A percentile compares a stretch with the other conserved stretches of the same genome.
phyloP scores from a whole-genome alignment of 2,888 invertebrate genomes.

The Hanleya hanleyi region DNA sequence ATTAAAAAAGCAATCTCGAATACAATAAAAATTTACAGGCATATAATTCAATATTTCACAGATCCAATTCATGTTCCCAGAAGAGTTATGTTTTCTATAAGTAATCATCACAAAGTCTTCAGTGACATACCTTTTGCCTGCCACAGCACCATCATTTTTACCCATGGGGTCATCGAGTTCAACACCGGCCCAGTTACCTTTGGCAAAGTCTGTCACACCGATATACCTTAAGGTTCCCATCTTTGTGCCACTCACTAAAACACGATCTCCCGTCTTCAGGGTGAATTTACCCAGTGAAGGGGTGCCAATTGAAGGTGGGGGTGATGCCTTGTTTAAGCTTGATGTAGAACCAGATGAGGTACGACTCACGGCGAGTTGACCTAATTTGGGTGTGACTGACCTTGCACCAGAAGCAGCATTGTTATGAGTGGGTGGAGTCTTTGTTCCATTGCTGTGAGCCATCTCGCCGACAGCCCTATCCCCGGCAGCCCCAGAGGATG shows the following conservation, averaged over 20 bases:
- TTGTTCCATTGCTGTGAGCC: not conserved
- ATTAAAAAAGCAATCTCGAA: no score
- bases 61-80: no score
- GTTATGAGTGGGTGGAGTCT: not conserved
- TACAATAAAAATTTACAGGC: no score
- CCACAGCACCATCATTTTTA: slow-evolving; percentile 96
- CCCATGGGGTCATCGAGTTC: slow-evolving; percentile 95
- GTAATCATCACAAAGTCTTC: no score
- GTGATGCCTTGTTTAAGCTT: slow-evolving; percentile 42
- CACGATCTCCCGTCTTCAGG: slow-evolving; percentile 66
- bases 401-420: not conserved
- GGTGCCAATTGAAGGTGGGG: slow-evolving; percentile 36
- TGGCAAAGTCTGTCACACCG: slow-evolving; percentile 91
- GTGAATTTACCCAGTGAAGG: slow-evolving; percentile 32
- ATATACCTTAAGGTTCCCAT: slow-evolving; percentile 89
- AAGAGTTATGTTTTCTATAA: no score
- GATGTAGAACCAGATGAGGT: slow-evolving; percentile 50
- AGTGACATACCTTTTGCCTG: slow-evolving; percentile 90
- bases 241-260: slow-evolving; percentile 77
- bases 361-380: not conserved
- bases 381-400: not conserved
- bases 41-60: no score
- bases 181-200: slow-evolving; percentile 96
- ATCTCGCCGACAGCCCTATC: not conserved
- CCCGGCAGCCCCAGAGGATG: not conserved